phyloP scores from a whole-genome alignment of 2,113 vertebrate species.

The Jaculus jaculus region DNA sequence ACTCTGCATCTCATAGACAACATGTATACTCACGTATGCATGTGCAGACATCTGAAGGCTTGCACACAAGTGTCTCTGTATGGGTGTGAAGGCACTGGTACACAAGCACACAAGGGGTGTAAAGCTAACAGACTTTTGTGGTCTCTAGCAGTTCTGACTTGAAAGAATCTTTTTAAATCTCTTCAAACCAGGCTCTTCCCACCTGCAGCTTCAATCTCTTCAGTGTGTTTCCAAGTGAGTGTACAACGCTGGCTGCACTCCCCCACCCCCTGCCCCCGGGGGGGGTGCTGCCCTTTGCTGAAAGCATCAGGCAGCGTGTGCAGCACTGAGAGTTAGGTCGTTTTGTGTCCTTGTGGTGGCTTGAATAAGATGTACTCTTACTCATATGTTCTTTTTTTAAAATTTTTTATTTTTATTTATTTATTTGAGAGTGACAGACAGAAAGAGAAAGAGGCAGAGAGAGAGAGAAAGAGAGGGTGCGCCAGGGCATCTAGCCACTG shows the following conservation, averaged over 20 bases:
- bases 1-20: background rate
- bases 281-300: rapidly evolving
- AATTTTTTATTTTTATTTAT: too few relatives aligned
- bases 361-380: too few relatives aligned
- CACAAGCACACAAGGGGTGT: background rate
- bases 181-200: background rate
- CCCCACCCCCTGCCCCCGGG: background rate
- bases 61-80: background rate
- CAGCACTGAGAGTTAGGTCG: background rate
- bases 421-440: too few relatives aligned
- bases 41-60: background rate
- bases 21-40: rapidly evolving
- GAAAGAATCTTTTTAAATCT: background rate
- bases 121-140: background rate
- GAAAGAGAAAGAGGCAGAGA: too few relatives aligned
- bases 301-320: background rate
- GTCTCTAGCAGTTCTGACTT: background rate
- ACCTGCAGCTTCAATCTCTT: background rate
- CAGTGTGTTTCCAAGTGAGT: background rate
- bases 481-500: too few relatives aligned
- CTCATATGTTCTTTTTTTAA: too few relatives aligned
- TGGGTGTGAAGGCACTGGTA: background rate
- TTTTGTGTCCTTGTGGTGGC: too few relatives aligned
- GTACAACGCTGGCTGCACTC: background rate
- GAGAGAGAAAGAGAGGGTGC: too few relatives aligned